Percentiles rank a stretch among this genome's conserved stretches.
These are phyloP conservation scores for Eulithis prunata DNA, from an alignment of 2,888 invertebrate genomes.

Conservation along the genomic window DNA sequence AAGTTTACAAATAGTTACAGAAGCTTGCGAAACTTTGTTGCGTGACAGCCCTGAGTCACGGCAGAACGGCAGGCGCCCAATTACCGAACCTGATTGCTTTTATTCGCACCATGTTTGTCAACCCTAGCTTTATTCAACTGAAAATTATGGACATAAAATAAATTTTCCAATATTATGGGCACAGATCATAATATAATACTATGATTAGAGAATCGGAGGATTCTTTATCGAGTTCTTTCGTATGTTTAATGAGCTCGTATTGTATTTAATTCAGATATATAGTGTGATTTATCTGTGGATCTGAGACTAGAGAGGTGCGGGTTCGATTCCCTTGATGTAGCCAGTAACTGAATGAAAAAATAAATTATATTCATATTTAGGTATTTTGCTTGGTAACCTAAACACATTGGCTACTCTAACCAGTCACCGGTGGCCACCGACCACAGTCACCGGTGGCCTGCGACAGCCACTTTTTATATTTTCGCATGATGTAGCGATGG, in stretches of 20 bases:
- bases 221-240: constrained; percentile 9
- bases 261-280: background rate
- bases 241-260: constrained; percentile 7
- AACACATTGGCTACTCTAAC: no score
- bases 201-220: constrained; percentile 5
- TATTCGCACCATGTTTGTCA: constrained; percentile 55
- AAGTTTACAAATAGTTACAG: constrained; percentile 20
- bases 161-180: constrained; percentile 28
- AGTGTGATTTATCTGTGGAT: background rate
- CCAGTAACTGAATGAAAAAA: no score
- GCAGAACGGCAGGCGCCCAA: constrained; percentile 44
- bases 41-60: constrained; percentile 36
- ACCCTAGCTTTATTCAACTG: constrained; percentile 54
- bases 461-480: no score
- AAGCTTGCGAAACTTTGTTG: constrained; percentile 10
- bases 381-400: no score
- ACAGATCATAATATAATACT: no score
- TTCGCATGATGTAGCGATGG: no score
- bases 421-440: no score
- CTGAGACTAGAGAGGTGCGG: background rate
- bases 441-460: no score
- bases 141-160: constrained; percentile 39
- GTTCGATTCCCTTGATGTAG: no score
- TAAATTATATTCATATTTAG: no score
- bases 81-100: constrained; percentile 60